Evolutionary conservation across 2,888 invertebrate species (phyloP).

Genomic region (Trichopria drosophilae): DNA sequence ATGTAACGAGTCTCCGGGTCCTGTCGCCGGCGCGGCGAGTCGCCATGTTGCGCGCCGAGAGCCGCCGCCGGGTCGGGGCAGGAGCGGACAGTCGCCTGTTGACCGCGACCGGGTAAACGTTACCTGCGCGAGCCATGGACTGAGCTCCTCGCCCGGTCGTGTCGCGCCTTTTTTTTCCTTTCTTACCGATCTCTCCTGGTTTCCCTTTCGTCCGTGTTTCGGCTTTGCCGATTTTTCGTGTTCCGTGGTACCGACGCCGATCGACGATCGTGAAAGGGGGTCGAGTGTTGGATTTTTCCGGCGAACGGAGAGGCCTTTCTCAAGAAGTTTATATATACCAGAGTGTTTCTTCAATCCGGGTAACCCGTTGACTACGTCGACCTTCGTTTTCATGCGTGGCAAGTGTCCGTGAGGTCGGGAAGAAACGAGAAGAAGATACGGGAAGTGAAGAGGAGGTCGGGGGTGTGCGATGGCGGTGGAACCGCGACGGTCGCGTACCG

Average conservation of each 20-base stretch:
- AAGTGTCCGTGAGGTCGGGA: too few relatives aligned
- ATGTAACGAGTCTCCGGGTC: too few relatives aligned
- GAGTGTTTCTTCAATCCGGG: too few relatives aligned
- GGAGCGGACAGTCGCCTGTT: slow-evolving; percentile 55
- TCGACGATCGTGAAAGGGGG: too few relatives aligned
- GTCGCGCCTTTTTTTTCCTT: slow-evolving; percentile 34
- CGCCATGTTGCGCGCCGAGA: slow-evolving; percentile 37
- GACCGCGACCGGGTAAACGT: slow-evolving; percentile 55
- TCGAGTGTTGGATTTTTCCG: too few relatives aligned
- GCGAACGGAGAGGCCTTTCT: too few relatives aligned
- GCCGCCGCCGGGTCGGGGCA: too few relatives aligned
- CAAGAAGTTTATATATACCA: too few relatives aligned
- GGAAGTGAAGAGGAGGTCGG: slow-evolving; percentile 39
- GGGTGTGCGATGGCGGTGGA: slow-evolving; percentile 52
- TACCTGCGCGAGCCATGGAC: slow-evolving; percentile 48
- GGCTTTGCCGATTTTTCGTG: not conserved
- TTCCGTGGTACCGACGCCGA: too few relatives aligned
- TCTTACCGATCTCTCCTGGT: slow-evolving; percentile 23
- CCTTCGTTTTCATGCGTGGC: slow-evolving; percentile 28
- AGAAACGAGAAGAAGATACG: too few relatives aligned
- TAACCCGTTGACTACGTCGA: too few relatives aligned
- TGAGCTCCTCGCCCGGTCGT: slow-evolving; percentile 40
- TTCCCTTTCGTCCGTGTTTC: too few relatives aligned
- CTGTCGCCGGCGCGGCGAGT: slow-evolving; percentile 24
- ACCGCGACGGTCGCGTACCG: slow-evolving; percentile 49